Evolutionary conservation across 1,140 invertebrate genomes (phyloP).

Genomic region (Temnothorax nylanderi): DNA sequence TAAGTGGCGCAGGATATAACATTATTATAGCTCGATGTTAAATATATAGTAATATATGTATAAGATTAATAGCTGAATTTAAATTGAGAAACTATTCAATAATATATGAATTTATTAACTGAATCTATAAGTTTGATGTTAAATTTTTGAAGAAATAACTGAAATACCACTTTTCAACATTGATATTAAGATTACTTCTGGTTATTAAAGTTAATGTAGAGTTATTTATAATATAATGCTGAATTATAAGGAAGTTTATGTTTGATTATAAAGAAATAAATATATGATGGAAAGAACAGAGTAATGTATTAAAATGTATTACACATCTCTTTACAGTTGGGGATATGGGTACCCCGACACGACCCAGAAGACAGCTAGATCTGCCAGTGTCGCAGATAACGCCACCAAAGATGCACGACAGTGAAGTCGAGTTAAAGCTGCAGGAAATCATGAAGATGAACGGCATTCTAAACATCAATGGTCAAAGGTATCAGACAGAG

Average conservation of each 20-base stretch:
- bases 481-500: conserved; percentile 92
- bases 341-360: conserved; percentile 84
- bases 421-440: conserved; percentile 90
- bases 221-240: background rate
- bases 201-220: background rate
- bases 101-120: background rate
- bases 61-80: background rate
- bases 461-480: conserved; percentile 94
- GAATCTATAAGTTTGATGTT: background rate
- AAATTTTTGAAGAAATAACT: background rate
- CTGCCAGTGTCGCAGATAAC: conserved; percentile 86
- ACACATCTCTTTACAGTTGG: conserved; percentile 78
- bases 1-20: background rate
- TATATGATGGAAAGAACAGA: background rate
- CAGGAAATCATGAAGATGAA: conserved; percentile 93
- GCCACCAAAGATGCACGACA: conserved; percentile 86
- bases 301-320: background rate
- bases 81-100: background rate
- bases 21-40: background rate
- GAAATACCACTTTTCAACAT: background rate
- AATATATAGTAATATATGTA: background rate
- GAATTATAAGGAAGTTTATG: background rate
- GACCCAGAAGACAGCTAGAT: conserved; percentile 83
- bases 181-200: background rate
- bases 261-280: conserved; percentile 5